Conservation (phyloP, 1,140 invertebrate genomes). For the Pseudachorutes palmiensis region DNA sequence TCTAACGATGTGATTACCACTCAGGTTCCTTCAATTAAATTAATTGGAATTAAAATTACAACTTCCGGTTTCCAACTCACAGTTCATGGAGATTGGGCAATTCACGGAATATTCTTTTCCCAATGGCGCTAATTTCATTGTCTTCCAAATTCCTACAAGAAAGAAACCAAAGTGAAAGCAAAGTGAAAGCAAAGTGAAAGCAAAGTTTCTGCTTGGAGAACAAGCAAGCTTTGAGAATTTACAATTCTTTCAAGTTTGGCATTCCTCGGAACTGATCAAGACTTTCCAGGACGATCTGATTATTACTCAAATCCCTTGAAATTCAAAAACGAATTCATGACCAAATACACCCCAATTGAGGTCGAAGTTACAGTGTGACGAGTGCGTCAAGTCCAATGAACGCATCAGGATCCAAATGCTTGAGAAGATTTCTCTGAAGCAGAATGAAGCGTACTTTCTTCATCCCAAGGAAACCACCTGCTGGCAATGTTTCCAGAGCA, state of each 20-base stretch:
- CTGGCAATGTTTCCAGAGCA: neutral
- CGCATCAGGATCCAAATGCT: neutral
- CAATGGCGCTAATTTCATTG: constrained; percentile 47
- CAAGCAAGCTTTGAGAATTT: neutral
- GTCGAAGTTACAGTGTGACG: neutral
- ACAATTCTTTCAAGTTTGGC: neutral
- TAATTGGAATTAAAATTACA: constrained; percentile 37
- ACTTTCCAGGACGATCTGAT: neutral
- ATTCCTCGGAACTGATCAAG: neutral
- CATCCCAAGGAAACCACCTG: neutral
- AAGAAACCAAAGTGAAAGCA: too few relatives aligned
- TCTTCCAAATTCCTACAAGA: constrained; percentile 48
- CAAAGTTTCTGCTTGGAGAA: too few relatives aligned
- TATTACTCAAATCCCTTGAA: neutral
- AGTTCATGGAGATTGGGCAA: too few relatives aligned
- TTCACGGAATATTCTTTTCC: constrained; percentile 27
- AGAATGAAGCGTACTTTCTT: neutral
- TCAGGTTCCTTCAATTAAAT: constrained; percentile 34
- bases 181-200: constrained; percentile 1
- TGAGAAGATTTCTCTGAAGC: neutral
- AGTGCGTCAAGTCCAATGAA: neutral
- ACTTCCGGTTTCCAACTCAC: too few relatives aligned
- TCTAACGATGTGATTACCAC: constrained; percentile 33
- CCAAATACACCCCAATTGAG: neutral
- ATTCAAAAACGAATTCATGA: neutral